A percentile compares a stretch with the other conserved stretches of the same genome.
Evolutionary conservation across 2,113 vertebrate genomes (phyloP).

Genomic region (Neodon shergylaensis): DNA sequence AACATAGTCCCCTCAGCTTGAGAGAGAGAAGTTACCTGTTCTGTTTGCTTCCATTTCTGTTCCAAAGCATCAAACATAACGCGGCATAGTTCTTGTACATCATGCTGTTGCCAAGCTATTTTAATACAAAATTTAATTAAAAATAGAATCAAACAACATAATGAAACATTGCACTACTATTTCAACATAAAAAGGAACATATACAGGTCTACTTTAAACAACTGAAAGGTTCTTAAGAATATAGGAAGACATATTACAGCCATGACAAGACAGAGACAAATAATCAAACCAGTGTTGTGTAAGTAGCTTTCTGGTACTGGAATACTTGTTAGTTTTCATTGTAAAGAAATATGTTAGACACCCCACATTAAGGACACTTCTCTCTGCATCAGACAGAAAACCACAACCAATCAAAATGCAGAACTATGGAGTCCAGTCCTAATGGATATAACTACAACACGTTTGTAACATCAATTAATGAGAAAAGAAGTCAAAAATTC

Average conservation of each 20-base stretch:
- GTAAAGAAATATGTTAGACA: not conserved
- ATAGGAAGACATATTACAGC: conserved; percentile 25
- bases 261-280: conserved; percentile 28
- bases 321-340: conserved; percentile 40
- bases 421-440: not conserved
- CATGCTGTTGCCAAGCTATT: conserved; percentile 99
- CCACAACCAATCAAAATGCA: not conserved
- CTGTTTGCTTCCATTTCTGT: conserved; percentile 99
- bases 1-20: conserved; percentile 5
- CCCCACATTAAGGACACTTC: not conserved
- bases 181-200: conserved; percentile 52
- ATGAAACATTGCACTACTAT: conserved; percentile 42
- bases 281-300: conserved; percentile 26
- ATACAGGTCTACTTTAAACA: conserved; percentile 41
- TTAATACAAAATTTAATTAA: conserved; percentile 77
- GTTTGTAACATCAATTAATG: not conserved
- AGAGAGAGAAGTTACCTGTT: conserved; percentile 90
- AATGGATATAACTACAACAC: not conserved
- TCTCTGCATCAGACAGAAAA: not conserved
- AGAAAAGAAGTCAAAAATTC: not conserved
- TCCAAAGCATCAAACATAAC: conserved; percentile 99
- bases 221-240: conserved; percentile 23
- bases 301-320: not conserved
- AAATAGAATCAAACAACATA: conserved; percentile 45
- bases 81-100: conserved; percentile 98